These are phyloP conservation scores for Pelvicachromis taeniatus DNA, from an alignment of 2,113 vertebrate genomes.

Conservation along the genomic window DNA sequence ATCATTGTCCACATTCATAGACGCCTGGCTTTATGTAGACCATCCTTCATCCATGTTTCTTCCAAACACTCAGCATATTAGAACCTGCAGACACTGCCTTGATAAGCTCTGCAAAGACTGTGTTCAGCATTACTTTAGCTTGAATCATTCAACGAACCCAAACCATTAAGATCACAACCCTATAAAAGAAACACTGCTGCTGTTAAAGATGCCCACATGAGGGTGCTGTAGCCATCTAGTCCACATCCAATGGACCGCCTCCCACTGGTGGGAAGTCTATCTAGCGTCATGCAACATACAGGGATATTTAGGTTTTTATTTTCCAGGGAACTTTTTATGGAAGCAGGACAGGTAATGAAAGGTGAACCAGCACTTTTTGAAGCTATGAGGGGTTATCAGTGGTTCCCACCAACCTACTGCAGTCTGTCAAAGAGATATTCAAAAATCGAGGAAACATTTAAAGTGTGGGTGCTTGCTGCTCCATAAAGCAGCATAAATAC, in stretches of 20 bases:
- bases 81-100: neutral
- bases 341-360: neutral
- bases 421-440: neutral
- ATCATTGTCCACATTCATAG: neutral
- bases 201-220: conserved; percentile 1
- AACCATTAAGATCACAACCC: neutral
- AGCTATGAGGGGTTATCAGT: neutral
- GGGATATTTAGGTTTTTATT: neutral
- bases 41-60: neutral
- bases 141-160: neutral
- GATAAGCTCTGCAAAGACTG: neutral
- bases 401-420: neutral
- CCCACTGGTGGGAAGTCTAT: neutral
- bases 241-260: neutral
- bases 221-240: neutral
- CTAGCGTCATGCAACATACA: neutral
- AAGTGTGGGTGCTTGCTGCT: neutral
- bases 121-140: neutral
- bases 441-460: neutral
- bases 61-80: neutral
- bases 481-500: neutral
- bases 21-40: neutral
- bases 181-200: neutral
- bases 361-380: neutral
- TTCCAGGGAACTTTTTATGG: neutral